Evolutionary conservation across 2,113 vertebrate species (phyloP).

Genomic region (Melozone crissalis): DNA sequence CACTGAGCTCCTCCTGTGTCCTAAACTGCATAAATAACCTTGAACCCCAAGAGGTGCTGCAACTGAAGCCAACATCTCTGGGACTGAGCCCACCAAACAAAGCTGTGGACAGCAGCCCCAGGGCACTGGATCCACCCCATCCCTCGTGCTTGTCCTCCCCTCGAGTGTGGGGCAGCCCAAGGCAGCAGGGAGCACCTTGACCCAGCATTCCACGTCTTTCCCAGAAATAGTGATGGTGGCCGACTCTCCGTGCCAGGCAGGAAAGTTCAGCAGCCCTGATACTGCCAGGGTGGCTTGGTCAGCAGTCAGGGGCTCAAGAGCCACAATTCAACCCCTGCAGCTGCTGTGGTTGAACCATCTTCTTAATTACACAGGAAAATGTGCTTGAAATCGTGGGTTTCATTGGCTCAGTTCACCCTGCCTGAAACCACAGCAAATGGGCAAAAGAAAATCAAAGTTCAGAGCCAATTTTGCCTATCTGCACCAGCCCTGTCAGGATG

Average conservation of each 20-base stretch:
- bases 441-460: not conserved
- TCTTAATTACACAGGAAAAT: slow-evolving; percentile 18
- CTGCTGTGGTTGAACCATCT: not conserved
- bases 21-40: not conserved
- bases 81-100: not conserved
- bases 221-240: not conserved
- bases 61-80: not conserved
- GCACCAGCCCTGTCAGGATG: not conserved
- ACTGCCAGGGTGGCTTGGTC: not conserved
- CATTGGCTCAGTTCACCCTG: not conserved
- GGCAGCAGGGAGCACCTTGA: not conserved
- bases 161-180: not conserved
- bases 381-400: slow-evolving; percentile 14
- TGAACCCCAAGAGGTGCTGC: not conserved
- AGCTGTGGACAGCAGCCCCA: not conserved
- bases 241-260: not conserved
- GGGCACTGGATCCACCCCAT: not conserved
- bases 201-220: not conserved
- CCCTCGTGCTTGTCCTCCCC: not conserved
- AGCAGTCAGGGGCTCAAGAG: not conserved
- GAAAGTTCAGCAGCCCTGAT: not conserved
- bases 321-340: not conserved
- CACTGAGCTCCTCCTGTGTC: not conserved
- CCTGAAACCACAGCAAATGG: slow-evolving; percentile 2
- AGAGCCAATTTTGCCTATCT: not conserved